phyloP scores from a whole-genome alignment of 2,797 vertebrate species.

The Antennarius maculatus region DNA sequence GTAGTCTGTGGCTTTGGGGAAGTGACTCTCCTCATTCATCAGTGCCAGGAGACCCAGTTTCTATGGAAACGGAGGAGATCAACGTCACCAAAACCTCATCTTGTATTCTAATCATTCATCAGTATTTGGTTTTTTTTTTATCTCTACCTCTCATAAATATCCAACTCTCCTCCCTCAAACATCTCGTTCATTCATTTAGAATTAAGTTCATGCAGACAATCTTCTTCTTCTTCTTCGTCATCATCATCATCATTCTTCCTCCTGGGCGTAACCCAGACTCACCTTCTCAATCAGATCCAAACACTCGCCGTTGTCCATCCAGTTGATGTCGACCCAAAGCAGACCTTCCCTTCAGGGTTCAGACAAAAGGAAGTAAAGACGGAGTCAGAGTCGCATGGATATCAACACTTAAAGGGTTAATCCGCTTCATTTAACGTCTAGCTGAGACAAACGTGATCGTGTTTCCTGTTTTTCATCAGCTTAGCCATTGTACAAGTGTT shows the following conservation, averaged over 20 bases:
- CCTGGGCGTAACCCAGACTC: not conserved
- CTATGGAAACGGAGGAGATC: conserved; percentile 72
- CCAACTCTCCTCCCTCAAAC: too few species aligned
- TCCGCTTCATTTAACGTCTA: too few species aligned
- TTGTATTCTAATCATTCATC: not conserved
- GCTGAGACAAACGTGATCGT: too few species aligned
- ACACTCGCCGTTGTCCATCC: conserved; percentile 98
- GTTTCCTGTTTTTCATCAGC: too few species aligned
- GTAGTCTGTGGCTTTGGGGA: conserved; percentile 93
- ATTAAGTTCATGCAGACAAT: too few species aligned
- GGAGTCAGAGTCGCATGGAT: not conserved
- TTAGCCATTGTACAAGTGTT: too few species aligned
- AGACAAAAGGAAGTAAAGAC: not conserved
- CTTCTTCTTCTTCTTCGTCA: too few species aligned
- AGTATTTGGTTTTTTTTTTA: too few species aligned
- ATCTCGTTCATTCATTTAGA: too few species aligned
- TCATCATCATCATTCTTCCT: not conserved
- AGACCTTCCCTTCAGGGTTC: conserved; percentile 86
- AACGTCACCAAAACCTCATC: not conserved
- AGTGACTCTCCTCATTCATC: conserved; percentile 98
- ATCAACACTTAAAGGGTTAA: too few species aligned
- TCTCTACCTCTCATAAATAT: not conserved
- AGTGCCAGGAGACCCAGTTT: conserved; percentile 96
- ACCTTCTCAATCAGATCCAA: conserved; percentile 98
- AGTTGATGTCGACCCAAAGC: conserved; percentile 93